phyloP scores from a whole-genome alignment of 2,888 invertebrate species.

The Ormyrus thymus region DNA sequence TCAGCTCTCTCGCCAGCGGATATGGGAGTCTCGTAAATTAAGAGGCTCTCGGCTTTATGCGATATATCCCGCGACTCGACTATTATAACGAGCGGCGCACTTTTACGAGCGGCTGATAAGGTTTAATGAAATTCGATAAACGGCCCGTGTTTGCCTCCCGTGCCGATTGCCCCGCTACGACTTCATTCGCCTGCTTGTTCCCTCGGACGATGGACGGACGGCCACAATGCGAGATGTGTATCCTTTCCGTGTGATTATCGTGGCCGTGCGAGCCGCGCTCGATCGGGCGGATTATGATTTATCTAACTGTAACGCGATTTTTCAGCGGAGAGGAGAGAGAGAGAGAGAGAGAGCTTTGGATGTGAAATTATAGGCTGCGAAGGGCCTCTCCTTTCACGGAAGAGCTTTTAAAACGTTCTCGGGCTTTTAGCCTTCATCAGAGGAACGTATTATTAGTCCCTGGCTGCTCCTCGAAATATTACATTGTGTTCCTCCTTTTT shows the following conservation, averaged over 20 bases:
- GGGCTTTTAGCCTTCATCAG: constrained; percentile 51
- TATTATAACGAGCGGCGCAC: constrained; percentile 7
- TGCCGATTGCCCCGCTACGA: background rate
- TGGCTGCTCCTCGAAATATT: constrained; percentile 16
- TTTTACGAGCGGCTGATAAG: background rate
- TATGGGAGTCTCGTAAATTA: constrained; percentile 33
- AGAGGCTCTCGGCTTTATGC: constrained; percentile 8
- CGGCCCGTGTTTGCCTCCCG: background rate
- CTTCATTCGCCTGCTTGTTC: no score
- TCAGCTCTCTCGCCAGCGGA: no score
- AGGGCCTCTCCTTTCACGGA: background rate
- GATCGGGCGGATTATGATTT: constrained; percentile 34
- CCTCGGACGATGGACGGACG: no score
- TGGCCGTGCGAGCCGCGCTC: constrained; percentile 1
- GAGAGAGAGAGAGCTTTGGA: background rate
- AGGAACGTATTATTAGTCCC: constrained; percentile 35
- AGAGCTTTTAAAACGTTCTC: constrained; percentile 41
- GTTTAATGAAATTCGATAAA: constrained; percentile 13
- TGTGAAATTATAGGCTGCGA: no score
- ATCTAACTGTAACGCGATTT: constrained; percentile 49
- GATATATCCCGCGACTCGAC: constrained; percentile 34
- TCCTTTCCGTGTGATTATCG: background rate
- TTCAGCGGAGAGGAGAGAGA: constrained; percentile 24
- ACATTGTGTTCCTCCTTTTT: constrained; percentile 2
- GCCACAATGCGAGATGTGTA: background rate